Conservation (phyloP, 2,797 vertebrate genomes). For the Chelon auratus region DNA sequence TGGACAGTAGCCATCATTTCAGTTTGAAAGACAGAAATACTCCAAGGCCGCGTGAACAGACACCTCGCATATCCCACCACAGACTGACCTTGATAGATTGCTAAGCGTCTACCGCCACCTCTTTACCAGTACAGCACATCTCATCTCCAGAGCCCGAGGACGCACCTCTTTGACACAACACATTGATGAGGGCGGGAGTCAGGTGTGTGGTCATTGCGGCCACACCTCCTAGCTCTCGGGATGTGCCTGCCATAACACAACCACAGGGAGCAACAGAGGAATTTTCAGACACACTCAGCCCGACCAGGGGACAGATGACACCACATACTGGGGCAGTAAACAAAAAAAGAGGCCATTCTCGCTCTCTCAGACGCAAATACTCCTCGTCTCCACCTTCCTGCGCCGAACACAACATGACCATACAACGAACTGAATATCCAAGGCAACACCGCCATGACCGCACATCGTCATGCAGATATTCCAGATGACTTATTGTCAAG, state of each 20-base stretch:
- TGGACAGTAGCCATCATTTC: conserved; percentile 64
- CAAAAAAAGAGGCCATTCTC: conserved; percentile 64
- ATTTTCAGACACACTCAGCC: conserved; percentile 79
- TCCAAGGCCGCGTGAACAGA: conserved; percentile 69
- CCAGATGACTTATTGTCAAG: conserved; percentile 75
- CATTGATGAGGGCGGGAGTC: conserved; percentile 76
- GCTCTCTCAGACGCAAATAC: conserved; percentile 64
- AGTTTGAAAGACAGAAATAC: conserved; percentile 72
- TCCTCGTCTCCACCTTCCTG: conserved; percentile 67
- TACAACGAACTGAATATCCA: conserved; percentile 72
- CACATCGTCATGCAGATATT: conserved; percentile 79
- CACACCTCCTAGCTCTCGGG: conserved; percentile 73
- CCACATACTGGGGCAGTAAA: conserved; percentile 72
- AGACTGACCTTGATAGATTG: conserved; percentile 69
- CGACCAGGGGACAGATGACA: conserved; percentile 78
- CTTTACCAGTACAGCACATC: conserved; percentile 76
- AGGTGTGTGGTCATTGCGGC: conserved; percentile 66
- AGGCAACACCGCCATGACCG: conserved; percentile 73
- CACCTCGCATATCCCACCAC: conserved; percentile 75
- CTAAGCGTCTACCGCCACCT: conserved; percentile 65
- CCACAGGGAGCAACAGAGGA: conserved; percentile 80
- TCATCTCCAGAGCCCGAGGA: conserved; percentile 76
- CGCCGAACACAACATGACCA: conserved; percentile 77
- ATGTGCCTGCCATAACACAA: conserved; percentile 77
- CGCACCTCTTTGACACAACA: conserved; percentile 72